Conservation (phyloP, 2,888 invertebrate genomes). For the Tiliacea citrago region DNA sequence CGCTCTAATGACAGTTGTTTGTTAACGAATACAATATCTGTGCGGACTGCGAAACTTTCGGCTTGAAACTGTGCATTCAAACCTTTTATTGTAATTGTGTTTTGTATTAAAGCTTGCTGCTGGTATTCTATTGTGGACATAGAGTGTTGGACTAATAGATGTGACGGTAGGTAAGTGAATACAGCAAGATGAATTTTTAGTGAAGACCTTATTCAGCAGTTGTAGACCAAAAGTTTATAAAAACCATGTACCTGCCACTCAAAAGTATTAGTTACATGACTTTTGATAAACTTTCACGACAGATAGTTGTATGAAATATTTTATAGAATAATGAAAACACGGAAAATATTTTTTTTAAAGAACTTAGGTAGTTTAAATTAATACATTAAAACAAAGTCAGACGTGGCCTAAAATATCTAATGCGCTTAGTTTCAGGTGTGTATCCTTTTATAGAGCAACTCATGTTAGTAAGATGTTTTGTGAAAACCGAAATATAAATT, state of each 20-base stretch:
- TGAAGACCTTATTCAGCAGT: background rate
- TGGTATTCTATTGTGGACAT: slow-evolving; percentile 37
- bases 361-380: background rate
- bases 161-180: background rate
- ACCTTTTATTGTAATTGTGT: slow-evolving; percentile 64
- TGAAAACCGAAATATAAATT: background rate
- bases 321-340: too few species aligned
- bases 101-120: slow-evolving; percentile 53
- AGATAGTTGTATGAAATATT: background rate
- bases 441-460: background rate
- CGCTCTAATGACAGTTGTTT: slow-evolving; percentile 61
- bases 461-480: background rate
- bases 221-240: background rate
- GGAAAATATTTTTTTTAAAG: background rate
- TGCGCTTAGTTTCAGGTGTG: background rate
- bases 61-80: slow-evolving; percentile 52
- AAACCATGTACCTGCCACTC: background rate
- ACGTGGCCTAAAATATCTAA: background rate
- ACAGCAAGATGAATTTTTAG: background rate
- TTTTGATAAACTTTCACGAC: background rate
- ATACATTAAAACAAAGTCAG: background rate
- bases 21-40: slow-evolving; percentile 63
- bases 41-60: slow-evolving; percentile 47
- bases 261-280: background rate
- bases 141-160: slow-evolving; percentile 36